Evolutionary conservation across 1,140 invertebrate species (phyloP).

Genomic region (Chelonus insularis): DNA sequence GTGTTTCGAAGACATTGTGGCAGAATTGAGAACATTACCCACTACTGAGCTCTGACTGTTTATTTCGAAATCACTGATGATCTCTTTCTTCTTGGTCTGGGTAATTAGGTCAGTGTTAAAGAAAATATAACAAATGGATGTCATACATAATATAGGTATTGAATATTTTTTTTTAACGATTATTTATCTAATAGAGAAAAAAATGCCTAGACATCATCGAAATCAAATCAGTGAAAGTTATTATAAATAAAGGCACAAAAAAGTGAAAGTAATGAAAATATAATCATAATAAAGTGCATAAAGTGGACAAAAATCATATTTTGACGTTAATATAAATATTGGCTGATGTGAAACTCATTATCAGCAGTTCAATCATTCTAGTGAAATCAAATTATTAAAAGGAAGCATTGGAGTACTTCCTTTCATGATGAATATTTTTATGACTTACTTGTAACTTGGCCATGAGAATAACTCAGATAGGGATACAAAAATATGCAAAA

Average conservation of each 20-base stretch:
- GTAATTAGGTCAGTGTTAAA: neutral
- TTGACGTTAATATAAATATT: neutral
- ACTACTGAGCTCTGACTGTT: neutral
- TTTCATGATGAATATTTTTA: too few relatives aligned
- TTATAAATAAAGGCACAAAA: neutral
- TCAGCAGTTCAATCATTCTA: too few relatives aligned
- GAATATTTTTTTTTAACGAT: too few relatives aligned
- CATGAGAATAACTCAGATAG: neutral
- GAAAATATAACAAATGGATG: neutral
- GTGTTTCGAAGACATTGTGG: neutral
- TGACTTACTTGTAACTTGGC: too few relatives aligned
- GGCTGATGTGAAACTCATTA: too few relatives aligned
- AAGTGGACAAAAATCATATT: neutral
- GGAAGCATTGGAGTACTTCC: too few relatives aligned
- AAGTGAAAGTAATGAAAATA: slow-evolving; percentile 9
- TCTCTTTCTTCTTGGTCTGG: neutral
- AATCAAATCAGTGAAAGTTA: slow-evolving; percentile 1
- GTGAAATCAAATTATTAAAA: too few relatives aligned
- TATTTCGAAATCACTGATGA: slow-evolving; percentile 9
- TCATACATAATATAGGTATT: too few relatives aligned
- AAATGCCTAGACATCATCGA: too few relatives aligned
- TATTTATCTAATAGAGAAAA: too few relatives aligned
- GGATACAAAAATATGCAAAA: neutral
- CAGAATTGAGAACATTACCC: slow-evolving; percentile 17
- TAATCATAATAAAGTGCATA: neutral